phyloP scores from a whole-genome alignment of 2,797 vertebrate species.

The Galago senegalensis region DNA sequence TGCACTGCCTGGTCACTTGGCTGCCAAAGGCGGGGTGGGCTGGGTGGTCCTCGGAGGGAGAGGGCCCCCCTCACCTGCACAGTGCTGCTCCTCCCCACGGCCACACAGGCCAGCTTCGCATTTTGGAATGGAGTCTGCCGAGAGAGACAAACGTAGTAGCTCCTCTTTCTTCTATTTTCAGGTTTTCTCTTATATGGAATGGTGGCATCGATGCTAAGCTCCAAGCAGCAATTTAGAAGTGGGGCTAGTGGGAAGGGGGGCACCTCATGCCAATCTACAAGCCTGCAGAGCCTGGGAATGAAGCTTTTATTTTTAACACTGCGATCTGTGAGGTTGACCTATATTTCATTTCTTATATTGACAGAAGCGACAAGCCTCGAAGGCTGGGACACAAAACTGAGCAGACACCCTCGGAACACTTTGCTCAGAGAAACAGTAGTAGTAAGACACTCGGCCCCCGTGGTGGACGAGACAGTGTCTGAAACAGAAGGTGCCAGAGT shows the following conservation, averaged over 20 bases:
- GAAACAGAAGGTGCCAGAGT: not conserved
- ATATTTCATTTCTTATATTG: not conserved
- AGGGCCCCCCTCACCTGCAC: not conserved
- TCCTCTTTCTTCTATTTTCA: not conserved
- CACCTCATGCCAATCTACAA: not conserved
- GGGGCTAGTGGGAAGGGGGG: not conserved
- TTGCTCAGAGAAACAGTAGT: not conserved
- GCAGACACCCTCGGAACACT: not conserved
- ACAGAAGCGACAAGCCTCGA: not conserved
- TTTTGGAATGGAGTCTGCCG: not conserved
- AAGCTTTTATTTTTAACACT: conserved; percentile 64
- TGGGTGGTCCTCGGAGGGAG: not conserved
- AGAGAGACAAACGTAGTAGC: not conserved
- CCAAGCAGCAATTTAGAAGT: not conserved
- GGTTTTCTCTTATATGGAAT: not conserved
- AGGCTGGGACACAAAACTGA: not conserved
- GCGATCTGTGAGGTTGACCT: conserved; percentile 46
- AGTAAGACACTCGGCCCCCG: not conserved
- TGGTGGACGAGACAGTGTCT: not conserved
- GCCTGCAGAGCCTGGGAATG: not conserved
- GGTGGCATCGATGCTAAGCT: not conserved
- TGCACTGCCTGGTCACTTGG: not conserved
- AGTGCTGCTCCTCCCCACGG: not conserved
- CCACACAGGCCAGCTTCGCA: not conserved
- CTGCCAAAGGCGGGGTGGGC: not conserved